These are phyloP conservation scores for Sus scrofa DNA, from an alignment of 2,113 vertebrate genomes.

Conservation along the genomic window DNA sequence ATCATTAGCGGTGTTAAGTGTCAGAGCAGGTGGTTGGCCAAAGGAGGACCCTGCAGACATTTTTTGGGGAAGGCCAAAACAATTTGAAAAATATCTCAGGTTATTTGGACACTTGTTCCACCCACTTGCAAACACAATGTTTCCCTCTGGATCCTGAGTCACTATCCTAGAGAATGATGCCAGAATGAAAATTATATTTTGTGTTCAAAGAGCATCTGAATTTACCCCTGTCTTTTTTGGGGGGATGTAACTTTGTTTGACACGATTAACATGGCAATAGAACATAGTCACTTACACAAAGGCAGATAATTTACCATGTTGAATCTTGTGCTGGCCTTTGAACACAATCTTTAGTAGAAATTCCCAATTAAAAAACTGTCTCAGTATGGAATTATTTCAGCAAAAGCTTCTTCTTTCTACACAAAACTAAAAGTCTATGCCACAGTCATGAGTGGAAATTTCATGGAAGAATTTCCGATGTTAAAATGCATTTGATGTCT, in stretches of 20 bases:
- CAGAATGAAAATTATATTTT: background rate
- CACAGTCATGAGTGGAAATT: slow-evolving; percentile 20
- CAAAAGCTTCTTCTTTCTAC: slow-evolving; percentile 7
- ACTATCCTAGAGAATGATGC: background rate
- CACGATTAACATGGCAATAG: background rate
- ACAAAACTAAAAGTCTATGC: background rate
- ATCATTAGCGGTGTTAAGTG: background rate
- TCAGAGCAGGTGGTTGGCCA: background rate
- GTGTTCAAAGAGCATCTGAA: background rate
- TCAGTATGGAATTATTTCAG: slow-evolving; percentile 43
- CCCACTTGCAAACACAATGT: background rate
- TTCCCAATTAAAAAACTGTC: background rate
- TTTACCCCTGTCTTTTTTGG: background rate
- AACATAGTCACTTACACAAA: slow-evolving; percentile 11
- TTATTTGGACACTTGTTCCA: background rate
- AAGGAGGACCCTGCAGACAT: slow-evolving; percentile 1
- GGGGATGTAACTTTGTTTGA: slow-evolving; percentile 18
- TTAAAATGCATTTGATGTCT: slow-evolving; percentile 44
- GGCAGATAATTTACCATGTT: background rate
- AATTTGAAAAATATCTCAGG: background rate
- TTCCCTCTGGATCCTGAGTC: background rate
- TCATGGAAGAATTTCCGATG: slow-evolving; percentile 5
- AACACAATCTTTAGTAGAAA: background rate
- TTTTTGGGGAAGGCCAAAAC: background rate
- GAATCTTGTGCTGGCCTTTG: background rate